Conservation (phyloP, 2,797 vertebrate species). For the Dendrocincla fuliginosa region DNA sequence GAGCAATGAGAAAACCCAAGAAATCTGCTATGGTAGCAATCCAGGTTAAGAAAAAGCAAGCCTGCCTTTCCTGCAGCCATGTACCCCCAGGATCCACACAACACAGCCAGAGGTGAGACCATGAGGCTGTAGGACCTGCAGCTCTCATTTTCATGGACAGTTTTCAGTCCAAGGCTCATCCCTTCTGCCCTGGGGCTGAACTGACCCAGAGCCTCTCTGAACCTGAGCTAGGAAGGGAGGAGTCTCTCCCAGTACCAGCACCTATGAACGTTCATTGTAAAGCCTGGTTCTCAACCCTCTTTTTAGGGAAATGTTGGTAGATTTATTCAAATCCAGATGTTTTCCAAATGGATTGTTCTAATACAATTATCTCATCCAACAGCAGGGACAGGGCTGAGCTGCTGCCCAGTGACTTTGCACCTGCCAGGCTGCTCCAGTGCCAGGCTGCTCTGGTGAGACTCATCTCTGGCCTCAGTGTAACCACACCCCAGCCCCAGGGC, state of each 20-base stretch:
- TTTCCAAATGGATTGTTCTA: not conserved
- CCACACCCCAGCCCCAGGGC: fast-evolving
- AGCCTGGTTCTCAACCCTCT: not conserved
- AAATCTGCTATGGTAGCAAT: not conserved
- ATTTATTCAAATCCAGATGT: not conserved
- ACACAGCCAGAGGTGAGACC: not conserved
- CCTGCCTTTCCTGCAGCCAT: not conserved
- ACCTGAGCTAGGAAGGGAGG: not conserved
- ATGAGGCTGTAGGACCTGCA: not conserved
- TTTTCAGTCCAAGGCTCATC: not conserved
- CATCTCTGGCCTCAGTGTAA: not conserved
- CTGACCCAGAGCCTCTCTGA: not conserved
- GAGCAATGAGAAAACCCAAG: not conserved
- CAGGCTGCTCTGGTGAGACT: not conserved
- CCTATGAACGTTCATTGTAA: not conserved
- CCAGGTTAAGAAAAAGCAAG: not conserved
- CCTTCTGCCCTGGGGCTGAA: not conserved
- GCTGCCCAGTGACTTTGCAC: not conserved
- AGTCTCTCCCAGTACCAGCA: not conserved
- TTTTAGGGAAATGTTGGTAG: not conserved
- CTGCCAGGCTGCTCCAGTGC: not conserved
- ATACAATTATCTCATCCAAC: not conserved
- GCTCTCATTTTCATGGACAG: not conserved
- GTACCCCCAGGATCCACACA: not conserved
- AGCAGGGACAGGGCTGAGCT: not conserved